A percentile compares a stretch with the other conserved stretches of the same genome.
These are phyloP conservation scores for Chorisops tibialis DNA, from an alignment of 2,888 invertebrate genomes.

Conservation along the genomic window DNA sequence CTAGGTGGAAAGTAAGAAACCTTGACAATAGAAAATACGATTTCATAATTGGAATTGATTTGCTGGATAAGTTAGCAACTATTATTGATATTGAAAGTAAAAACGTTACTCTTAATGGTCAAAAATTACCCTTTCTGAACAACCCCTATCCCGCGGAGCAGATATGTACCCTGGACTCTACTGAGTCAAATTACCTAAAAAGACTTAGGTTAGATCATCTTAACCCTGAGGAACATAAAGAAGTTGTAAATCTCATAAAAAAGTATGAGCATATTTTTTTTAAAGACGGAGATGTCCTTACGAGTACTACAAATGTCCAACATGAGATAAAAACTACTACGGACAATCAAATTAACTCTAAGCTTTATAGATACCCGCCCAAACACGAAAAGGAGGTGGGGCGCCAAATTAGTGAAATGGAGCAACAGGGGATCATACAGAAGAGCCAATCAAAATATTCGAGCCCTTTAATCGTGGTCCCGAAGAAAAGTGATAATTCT, in stretches of 20 bases:
- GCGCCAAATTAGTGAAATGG: slow-evolving; percentile 24
- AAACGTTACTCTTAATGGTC: background rate
- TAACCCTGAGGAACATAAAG: background rate
- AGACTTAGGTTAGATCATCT: background rate
- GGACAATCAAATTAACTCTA: slow-evolving; percentile 22
- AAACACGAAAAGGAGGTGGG: slow-evolving; percentile 20
- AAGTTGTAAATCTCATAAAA: slow-evolving; percentile 4
- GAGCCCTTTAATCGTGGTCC: slow-evolving; percentile 23
- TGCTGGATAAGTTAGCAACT: slow-evolving; percentile 4
- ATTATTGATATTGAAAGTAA: background rate
- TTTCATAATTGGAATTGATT: slow-evolving; percentile 23
- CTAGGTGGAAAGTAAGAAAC: slow-evolving; percentile 10
- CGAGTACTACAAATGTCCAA: slow-evolving; percentile 8
- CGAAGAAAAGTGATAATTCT: slow-evolving; percentile 16
- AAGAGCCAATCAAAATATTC: slow-evolving; percentile 24
- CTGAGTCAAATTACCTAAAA: background rate
- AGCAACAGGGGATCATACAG: slow-evolving; percentile 22
- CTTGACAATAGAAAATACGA: slow-evolving; percentile 21
- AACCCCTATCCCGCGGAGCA: background rate
- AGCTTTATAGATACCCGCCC: slow-evolving; percentile 18
- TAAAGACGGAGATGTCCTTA: slow-evolving; percentile 21
- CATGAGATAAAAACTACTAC: slow-evolving; percentile 23
- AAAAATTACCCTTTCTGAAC: background rate
- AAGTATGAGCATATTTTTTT: slow-evolving; percentile 12
- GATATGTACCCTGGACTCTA: background rate